Conservation (phyloP, 2,113 vertebrate species). For the Chionodraco myersi region DNA sequence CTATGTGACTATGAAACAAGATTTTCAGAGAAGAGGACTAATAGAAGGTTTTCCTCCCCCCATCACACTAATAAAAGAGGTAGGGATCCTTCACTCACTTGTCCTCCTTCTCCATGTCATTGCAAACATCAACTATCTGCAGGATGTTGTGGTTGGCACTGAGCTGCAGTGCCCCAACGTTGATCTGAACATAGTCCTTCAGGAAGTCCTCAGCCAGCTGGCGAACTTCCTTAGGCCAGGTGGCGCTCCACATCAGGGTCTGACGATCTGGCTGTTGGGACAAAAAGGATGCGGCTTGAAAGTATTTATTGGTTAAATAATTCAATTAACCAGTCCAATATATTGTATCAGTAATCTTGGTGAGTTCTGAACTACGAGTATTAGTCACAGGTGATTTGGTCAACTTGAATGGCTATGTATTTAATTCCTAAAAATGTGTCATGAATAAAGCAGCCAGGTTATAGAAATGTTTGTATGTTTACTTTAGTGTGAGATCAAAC, state of each 20-base stretch:
- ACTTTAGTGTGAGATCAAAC: not conserved
- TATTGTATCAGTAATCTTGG: not conserved
- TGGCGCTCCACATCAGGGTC: conserved; percentile 99
- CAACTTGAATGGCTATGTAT: not conserved
- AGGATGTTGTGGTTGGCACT: conserved; percentile 99
- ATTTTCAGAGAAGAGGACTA: not conserved
- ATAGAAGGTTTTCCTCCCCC: not conserved
- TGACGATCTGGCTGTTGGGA: conserved; percentile 91
- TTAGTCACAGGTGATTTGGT: not conserved
- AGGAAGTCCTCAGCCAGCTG: conserved; percentile 97
- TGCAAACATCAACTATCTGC: conserved; percentile 98
- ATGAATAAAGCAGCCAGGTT: not conserved
- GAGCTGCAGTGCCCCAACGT: conserved; percentile 95
- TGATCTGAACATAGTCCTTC: conserved; percentile 97
- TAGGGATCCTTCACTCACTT: conserved; percentile 83
- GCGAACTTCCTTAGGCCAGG: conserved; percentile 99
- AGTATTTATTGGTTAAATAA: not conserved
- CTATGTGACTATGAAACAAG: not conserved
- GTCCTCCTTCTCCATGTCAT: conserved; percentile 96
- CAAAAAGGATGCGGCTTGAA: not conserved
- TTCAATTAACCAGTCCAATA: not conserved
- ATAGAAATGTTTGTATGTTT: not conserved
- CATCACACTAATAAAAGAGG: not conserved
- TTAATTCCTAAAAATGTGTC: not conserved
- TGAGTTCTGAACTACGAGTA: not conserved